Evolutionary conservation across 1,140 invertebrate genomes (phyloP).

Genomic region (Brachionus rotundiformis): DNA sequence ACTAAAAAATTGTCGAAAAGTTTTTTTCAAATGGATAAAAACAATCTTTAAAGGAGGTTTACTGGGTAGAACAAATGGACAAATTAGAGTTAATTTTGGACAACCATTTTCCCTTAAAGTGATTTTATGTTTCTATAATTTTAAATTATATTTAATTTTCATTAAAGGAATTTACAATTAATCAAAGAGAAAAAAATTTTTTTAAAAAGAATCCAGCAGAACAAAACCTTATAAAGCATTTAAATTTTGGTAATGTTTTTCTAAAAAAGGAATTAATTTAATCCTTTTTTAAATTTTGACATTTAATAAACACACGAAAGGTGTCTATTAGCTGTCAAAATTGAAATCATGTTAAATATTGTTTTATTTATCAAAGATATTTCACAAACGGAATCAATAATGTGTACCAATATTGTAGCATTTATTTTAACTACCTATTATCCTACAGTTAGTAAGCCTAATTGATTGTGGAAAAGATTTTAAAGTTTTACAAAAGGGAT

Average conservation of each 20-base stretch:
- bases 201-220: background rate
- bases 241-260: slow-evolving; percentile 33
- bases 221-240: background rate
- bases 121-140: background rate
- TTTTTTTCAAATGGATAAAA: background rate
- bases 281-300: background rate
- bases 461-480: background rate
- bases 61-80: background rate
- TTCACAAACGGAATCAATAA: background rate
- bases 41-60: background rate
- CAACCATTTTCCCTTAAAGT: slow-evolving; percentile 28
- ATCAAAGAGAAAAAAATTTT: background rate
- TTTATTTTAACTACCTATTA: background rate
- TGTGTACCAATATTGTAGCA: slow-evolving; percentile 15
- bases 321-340: background rate
- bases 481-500: slow-evolving; percentile 1
- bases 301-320: background rate
- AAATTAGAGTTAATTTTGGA: slow-evolving; percentile 21
- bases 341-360: background rate
- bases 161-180: slow-evolving; percentile 18
- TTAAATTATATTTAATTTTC: background rate
- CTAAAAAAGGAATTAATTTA: background rate
- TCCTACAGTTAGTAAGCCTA: slow-evolving; percentile 8
- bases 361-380: background rate
- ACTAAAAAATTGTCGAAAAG: background rate